Evolutionary conservation across 2,113 vertebrate genomes (phyloP).

Genomic region (Catagonus wagneri): DNA sequence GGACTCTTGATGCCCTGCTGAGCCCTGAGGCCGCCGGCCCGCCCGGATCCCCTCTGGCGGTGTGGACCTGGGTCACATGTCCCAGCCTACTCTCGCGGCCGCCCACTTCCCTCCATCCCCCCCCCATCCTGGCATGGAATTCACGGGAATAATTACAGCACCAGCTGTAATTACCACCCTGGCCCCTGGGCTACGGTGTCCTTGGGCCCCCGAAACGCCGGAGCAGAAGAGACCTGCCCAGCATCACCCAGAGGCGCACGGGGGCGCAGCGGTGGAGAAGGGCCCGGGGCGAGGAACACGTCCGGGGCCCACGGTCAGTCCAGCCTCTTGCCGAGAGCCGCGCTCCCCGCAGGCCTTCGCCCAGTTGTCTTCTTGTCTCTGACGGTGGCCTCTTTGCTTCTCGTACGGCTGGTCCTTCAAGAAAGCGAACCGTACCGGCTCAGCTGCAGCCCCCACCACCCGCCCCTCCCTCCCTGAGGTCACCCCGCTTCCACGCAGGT

Average conservation of each 20-base stretch:
- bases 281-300: fast-evolving
- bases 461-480: background rate
- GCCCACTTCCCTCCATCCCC: fast-evolving
- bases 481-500: fast-evolving
- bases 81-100: fast-evolving
- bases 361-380: fast-evolving
- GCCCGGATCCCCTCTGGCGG: background rate
- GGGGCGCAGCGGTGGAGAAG: fast-evolving
- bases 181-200: fast-evolving
- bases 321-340: fast-evolving
- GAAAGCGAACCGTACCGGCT: no score
- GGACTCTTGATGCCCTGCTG: fast-evolving
- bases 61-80: fast-evolving
- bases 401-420: fast-evolving
- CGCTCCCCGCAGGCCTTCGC: fast-evolving
- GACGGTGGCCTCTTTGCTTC: fast-evolving
- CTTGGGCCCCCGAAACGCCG: background rate
- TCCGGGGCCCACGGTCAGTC: fast-evolving
- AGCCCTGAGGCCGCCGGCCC: background rate
- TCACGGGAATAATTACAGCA: fast-evolving
- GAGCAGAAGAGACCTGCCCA: fast-evolving
- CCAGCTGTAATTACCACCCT: no score
- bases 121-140: background rate
- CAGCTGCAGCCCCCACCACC: fast-evolving
- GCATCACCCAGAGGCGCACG: fast-evolving